Percentiles rank a stretch among this genome's conserved stretches.
phyloP scores from a whole-genome alignment of 2,797 vertebrate species.

The Rhynchotus rufescens region DNA sequence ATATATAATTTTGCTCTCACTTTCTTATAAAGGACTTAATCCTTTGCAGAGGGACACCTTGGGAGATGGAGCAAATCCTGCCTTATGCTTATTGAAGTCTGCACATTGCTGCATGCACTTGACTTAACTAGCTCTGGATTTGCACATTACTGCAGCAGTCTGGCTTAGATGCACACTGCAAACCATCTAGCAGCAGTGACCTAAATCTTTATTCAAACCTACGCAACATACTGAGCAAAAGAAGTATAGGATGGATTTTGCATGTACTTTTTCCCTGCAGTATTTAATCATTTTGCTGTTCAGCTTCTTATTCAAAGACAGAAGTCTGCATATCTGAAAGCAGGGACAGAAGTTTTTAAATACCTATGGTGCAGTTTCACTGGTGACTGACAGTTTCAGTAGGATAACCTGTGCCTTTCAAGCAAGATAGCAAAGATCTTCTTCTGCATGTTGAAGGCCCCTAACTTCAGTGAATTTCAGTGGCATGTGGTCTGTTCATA shows the following conservation, averaged over 20 bases:
- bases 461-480: background rate
- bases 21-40: background rate
- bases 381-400: background rate
- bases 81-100: background rate
- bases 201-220: conserved; percentile 16
- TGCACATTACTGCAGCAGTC: background rate
- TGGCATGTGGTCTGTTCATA: background rate
- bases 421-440: background rate
- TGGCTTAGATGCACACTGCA: background rate
- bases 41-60: background rate
- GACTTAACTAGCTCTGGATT: fast-evolving
- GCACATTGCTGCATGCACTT: background rate
- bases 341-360: conserved; percentile 22
- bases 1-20: background rate
- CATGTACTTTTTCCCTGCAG: background rate
- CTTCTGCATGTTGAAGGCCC: background rate
- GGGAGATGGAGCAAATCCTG: background rate
- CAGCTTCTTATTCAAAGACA: background rate
- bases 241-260: conserved; percentile 18
- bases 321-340: background rate
- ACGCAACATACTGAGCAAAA: background rate
- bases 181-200: background rate
- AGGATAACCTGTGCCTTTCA: background rate
- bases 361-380: background rate
- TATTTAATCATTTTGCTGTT: background rate